Evolutionary conservation across 2,888 invertebrate species (phyloP).

Genomic region (Pollenia labialis): DNA sequence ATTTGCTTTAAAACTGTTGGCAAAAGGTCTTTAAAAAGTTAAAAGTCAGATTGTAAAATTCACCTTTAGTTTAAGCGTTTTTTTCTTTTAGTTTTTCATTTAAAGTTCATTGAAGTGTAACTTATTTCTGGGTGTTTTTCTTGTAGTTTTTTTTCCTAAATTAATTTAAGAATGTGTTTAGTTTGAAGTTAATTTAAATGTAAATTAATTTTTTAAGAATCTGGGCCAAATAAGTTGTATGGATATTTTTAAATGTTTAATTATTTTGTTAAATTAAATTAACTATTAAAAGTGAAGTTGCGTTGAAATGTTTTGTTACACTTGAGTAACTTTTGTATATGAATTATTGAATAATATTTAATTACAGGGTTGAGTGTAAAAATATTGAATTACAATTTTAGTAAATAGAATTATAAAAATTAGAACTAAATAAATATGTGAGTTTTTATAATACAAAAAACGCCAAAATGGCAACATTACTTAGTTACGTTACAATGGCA

Average conservation of each 20-base stretch:
- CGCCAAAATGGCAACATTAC: too few relatives aligned
- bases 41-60: constrained; percentile 38
- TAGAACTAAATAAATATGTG: too few relatives aligned
- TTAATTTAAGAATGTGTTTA: constrained; percentile 12
- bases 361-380: constrained; percentile 37
- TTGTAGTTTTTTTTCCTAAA: background rate
- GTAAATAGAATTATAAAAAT: too few relatives aligned
- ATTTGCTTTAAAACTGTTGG: background rate
- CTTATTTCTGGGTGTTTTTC: background rate
- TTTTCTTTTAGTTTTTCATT: background rate
- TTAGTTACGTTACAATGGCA: too few relatives aligned
- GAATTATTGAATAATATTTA: constrained; percentile 56
- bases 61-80: constrained; percentile 8
- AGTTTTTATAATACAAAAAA: too few relatives aligned
- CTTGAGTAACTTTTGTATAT: constrained; percentile 30
- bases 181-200: constrained; percentile 36
- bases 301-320: constrained; percentile 40
- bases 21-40: constrained; percentile 33
- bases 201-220: constrained; percentile 45
- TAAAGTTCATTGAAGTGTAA: constrained; percentile 45
- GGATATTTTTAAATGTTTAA: constrained; percentile 22
- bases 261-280: constrained; percentile 54
- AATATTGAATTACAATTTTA: background rate
- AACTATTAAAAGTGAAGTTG: constrained; percentile 25
- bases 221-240: constrained; percentile 26